These are phyloP conservation scores for Drosophila watanabei DNA, from an alignment of 1,140 invertebrate genomes.

Conservation along the genomic window DNA sequence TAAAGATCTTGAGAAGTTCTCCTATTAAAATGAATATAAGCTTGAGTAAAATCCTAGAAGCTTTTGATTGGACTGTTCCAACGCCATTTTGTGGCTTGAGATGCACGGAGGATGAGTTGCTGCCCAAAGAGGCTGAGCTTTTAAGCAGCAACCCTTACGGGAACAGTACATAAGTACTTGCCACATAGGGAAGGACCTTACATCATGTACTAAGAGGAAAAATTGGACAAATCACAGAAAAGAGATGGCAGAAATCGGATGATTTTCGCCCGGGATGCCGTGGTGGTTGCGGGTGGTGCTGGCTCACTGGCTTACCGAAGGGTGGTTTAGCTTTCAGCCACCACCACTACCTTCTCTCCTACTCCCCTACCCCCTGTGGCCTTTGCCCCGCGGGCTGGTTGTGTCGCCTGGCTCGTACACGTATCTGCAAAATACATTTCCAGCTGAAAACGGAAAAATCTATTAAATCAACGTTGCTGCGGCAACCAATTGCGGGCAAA, in stretches of 20 bases:
- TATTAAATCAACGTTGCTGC: conserved; percentile 85
- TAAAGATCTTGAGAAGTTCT: no score
- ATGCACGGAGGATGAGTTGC: neutral
- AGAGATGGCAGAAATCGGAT: conserved; percentile 13
- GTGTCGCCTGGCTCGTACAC: conserved; percentile 45
- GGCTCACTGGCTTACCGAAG: neutral
- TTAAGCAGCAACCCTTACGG: neutral
- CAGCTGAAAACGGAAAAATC: conserved; percentile 81
- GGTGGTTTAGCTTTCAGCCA: conserved; percentile 7
- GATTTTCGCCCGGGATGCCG: conserved; percentile 30
- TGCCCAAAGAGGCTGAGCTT: conserved; percentile 5
- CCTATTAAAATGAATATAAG: no score
- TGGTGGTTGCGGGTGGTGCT: conserved; percentile 19
- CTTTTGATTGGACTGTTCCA: conserved; percentile 1
- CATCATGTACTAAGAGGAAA: neutral
- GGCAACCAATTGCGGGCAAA: conserved; percentile 85
- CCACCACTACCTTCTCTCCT: neutral
- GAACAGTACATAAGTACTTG: neutral
- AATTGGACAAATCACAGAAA: conserved; percentile 35
- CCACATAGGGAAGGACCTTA: neutral
- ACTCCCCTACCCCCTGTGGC: no score
- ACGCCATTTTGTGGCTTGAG: conserved; percentile 3
- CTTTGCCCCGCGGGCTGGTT: neutral
- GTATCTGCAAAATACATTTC: conserved; percentile 80
- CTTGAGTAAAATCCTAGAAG: neutral